These are phyloP conservation scores for Carassius carassius DNA, from an alignment of 2,113 vertebrate genomes.

Conservation along the genomic window DNA sequence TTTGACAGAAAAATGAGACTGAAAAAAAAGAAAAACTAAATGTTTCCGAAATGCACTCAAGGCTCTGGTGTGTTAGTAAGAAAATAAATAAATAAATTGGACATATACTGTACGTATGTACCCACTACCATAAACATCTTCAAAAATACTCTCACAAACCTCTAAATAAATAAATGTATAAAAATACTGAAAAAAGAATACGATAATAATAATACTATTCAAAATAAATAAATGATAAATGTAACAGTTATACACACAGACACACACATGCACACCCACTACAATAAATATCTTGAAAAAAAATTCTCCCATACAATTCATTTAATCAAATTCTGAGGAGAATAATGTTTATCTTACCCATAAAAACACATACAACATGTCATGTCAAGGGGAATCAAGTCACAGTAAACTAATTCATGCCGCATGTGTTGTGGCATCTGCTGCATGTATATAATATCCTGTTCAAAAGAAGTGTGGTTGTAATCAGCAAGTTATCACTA, in stretches of 20 bases:
- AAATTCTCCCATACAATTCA: background rate
- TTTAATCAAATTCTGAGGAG: background rate
- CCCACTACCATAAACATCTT: no score
- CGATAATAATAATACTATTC: no score
- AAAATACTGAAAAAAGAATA: no score
- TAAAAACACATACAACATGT: background rate
- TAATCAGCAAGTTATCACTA: conserved; percentile 44
- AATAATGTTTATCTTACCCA: background rate
- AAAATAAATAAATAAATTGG: no score
- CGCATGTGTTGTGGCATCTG: background rate
- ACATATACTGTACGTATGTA: no score
- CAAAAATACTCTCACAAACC: no score
- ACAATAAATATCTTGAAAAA: background rate
- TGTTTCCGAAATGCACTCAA: background rate
- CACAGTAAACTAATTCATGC: conserved; percentile 5
- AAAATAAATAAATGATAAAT: no score
- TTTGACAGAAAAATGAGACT: background rate
- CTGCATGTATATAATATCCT: conserved; percentile 2
- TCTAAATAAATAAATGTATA: no score
- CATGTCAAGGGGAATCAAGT: background rate
- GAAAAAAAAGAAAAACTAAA: no score
- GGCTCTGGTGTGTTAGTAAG: background rate
- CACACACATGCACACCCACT: background rate
- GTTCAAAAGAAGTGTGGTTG: conserved; percentile 23
- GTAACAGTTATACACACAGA: no score